phyloP scores from a whole-genome alignment of 2,113 vertebrate species.

The Bettongia penicillata region DNA sequence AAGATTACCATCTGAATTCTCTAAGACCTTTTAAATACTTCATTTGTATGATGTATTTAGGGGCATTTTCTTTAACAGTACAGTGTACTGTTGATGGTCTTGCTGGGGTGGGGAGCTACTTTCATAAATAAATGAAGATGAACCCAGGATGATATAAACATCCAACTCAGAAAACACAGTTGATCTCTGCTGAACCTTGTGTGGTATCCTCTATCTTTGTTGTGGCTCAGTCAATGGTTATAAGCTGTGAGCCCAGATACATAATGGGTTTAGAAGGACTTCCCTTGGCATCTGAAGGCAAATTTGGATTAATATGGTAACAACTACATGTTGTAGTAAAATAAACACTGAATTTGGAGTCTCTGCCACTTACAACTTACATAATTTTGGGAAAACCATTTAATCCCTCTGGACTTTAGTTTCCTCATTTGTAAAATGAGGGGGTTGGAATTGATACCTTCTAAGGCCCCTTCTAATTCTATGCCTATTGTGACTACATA shows the following conservation, averaged over 20 bases:
- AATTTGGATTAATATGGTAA: not conserved
- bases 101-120: not conserved
- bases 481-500: not conserved
- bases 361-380: not conserved
- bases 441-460: not conserved
- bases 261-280: not conserved
- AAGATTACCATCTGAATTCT: not conserved
- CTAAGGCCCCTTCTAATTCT: not conserved
- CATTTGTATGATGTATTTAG: not conserved
- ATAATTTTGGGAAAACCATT: not conserved
- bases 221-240: not conserved
- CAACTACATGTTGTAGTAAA: not conserved
- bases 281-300: not conserved
- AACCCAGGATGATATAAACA: not conserved
- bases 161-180: not conserved
- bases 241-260: not conserved
- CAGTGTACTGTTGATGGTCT: not conserved
- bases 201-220: not conserved
- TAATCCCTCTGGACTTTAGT: not conserved
- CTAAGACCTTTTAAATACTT: slow-evolving; percentile 4
- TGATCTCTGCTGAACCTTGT: not conserved
- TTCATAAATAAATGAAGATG: not conserved
- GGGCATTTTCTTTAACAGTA: not conserved
- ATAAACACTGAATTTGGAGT: not conserved
- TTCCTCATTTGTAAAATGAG: not conserved